phyloP scores from a whole-genome alignment of 2,888 invertebrate genomes.

The Stenurella melanura region DNA sequence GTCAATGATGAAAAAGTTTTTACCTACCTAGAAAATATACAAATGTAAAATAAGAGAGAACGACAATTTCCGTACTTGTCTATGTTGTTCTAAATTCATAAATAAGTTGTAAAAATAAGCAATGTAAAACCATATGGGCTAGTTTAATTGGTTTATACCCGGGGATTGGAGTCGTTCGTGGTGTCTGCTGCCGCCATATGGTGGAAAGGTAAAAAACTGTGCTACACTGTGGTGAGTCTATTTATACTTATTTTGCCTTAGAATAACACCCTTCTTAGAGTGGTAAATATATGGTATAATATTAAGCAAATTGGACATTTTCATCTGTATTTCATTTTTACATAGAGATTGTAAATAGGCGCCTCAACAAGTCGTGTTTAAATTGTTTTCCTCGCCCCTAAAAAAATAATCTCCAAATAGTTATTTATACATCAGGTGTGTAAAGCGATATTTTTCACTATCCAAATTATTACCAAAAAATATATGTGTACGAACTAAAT shows the following conservation, averaged over 20 bases:
- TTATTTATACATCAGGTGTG: too few species aligned
- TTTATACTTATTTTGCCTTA: slow-evolving; percentile 68
- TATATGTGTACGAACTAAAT: too few species aligned
- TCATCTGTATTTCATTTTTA: neutral
- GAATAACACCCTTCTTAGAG: slow-evolving; percentile 59
- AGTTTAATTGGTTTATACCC: slow-evolving; percentile 70
- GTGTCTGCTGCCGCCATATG: slow-evolving; percentile 72
- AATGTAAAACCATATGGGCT: slow-evolving; percentile 69
- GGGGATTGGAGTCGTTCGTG: slow-evolving; percentile 71
- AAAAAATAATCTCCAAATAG: too few species aligned
- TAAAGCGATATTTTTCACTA: too few species aligned
- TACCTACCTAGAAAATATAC: too few species aligned
- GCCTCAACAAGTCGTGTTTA: too few species aligned
- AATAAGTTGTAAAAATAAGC: slow-evolving; percentile 61
- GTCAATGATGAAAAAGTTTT: too few species aligned
- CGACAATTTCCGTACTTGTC: slow-evolving; percentile 1
- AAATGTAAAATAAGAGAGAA: too few species aligned
- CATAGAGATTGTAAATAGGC: too few species aligned
- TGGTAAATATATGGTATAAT: slow-evolving; percentile 25
- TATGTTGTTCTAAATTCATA: neutral
- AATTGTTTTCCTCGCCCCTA: too few species aligned
- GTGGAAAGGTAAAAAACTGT: slow-evolving; percentile 71
- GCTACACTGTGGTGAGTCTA: slow-evolving; percentile 74
- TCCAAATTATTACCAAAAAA: too few species aligned
- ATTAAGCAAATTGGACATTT: slow-evolving; percentile 4